Evolutionary conservation across 2,113 vertebrate genomes (phyloP), one percentile per base, ranked within the genome.

Genomic region (Ramphastos sulfuratus): DNA sequence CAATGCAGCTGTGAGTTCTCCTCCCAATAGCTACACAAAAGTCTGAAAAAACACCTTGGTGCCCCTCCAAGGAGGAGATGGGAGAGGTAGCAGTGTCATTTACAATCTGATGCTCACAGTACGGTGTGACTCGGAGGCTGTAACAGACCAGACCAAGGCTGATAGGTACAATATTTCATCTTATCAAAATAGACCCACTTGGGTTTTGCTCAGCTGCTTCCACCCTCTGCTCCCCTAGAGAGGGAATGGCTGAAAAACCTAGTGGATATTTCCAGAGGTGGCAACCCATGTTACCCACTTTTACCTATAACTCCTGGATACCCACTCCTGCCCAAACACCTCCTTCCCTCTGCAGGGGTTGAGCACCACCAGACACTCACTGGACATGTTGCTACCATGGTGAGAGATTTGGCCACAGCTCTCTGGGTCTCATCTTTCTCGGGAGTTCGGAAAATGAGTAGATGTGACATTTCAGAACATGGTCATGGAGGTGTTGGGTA

Each of bases 301-400:
- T 8, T 21, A 81, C 13, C 50, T 54, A 2, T 7, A 63, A 56
- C 7, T 6, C 14, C 9, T 7, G 23, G 30, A 15, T 30, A 15
- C 19, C 31, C n/a, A 28, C 56, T 61, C 52, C 78, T 82, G 72
- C 56, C 60, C 48, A 31, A 56, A 76, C 4, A 1, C 6, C 10
- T 4, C 31, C 23, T 46, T 81, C 24, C 20, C 31, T 46, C 42
- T 0, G 0, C 1, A 18, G 60, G 65, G 39, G 28, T 17, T 64
- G 35, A 59, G 48, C 42, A 88, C 16, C 39, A 50, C 20, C 12
- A 63, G 31, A 52, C 37, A 18, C 21, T 37, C 0, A 0, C 20
- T 14, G 50, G 50, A 3, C 4, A 2, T 44, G 44, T 33, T 69
- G 52, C 42, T 48, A 64, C 31, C 56, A 30, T 12, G 3, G 31